Conservation (phyloP, 2,888 invertebrate species). For the Drosophila pseudotakahashii region DNA sequence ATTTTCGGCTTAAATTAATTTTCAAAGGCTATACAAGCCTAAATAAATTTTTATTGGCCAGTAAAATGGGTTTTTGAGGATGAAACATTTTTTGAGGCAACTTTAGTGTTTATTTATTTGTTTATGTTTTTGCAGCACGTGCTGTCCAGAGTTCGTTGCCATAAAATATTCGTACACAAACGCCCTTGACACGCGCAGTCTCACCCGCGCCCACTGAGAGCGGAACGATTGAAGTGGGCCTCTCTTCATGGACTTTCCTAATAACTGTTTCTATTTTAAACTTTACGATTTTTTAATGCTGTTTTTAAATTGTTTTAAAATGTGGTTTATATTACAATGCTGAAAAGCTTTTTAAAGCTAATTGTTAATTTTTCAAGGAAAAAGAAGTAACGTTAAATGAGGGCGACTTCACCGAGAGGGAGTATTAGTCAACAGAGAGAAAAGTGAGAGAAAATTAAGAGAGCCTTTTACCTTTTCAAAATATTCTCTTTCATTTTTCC, state of each 20-base stretch:
- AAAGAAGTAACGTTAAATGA: neutral
- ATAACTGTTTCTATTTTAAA: neutral
- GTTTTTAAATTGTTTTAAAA: neutral
- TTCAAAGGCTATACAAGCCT: no score
- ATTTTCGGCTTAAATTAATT: neutral
- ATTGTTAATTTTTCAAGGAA: neutral
- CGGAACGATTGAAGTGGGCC: neutral
- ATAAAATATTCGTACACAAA: conserved; percentile 7
- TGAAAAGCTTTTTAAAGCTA: neutral
- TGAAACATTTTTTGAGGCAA: neutral
- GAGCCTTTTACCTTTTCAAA: neutral
- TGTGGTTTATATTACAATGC: no score
- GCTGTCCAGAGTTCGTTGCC: conserved; percentile 4
- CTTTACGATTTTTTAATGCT: neutral
- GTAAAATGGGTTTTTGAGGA: neutral
- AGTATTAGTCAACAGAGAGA: neutral
- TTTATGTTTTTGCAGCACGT: conserved; percentile 8
- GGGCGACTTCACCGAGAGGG: neutral
- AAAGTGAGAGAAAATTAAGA: neutral
- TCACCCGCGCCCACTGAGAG: conserved; percentile 24
- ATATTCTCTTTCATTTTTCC: neutral
- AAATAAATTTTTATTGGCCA: no score
- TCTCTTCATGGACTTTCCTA: neutral
- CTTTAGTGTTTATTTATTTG: neutral
- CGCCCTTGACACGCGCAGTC: conserved; percentile 29